Evolutionary conservation across 1,140 invertebrate genomes (phyloP).

Genomic region (Galleria mellonella): DNA sequence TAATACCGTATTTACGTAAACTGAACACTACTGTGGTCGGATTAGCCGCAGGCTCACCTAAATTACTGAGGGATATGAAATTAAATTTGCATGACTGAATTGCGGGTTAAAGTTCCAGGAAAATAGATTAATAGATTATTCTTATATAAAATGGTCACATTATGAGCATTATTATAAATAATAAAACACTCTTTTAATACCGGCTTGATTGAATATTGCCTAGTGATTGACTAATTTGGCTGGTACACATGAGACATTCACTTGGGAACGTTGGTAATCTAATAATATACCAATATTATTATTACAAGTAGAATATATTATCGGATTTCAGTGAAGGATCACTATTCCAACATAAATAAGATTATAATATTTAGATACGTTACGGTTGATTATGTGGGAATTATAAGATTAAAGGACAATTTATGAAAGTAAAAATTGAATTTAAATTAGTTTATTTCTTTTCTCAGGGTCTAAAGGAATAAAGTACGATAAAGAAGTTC

Average conservation of each 20-base stretch:
- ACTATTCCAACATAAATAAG: background rate
- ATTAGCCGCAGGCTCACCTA: too few species aligned
- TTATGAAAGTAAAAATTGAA: too few species aligned
- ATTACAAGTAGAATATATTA: background rate
- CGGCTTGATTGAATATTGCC: conserved; percentile 4
- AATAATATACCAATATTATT: conserved; percentile 1
- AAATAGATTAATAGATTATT: too few species aligned
- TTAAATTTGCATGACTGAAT: too few species aligned
- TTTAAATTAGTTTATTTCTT: too few species aligned
- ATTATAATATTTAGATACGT: background rate
- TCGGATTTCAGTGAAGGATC: background rate
- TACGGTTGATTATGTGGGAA: background rate
- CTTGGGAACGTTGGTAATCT: background rate
- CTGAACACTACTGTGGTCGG: background rate
- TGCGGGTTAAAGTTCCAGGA: too few species aligned
- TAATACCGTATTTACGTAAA: too few species aligned
- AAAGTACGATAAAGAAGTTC: too few species aligned
- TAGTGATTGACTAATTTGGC: conserved; percentile 6
- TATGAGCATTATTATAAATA: too few species aligned
- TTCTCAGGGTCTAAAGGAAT: too few species aligned
- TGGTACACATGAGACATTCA: background rate
- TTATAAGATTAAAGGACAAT: background rate
- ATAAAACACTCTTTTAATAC: conserved; percentile 1
- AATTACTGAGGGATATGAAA: too few species aligned
- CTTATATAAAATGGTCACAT: too few species aligned